These are phyloP conservation scores for Lepidostoma basale DNA, from an alignment of 1,140 invertebrate genomes.

Conservation along the genomic window DNA sequence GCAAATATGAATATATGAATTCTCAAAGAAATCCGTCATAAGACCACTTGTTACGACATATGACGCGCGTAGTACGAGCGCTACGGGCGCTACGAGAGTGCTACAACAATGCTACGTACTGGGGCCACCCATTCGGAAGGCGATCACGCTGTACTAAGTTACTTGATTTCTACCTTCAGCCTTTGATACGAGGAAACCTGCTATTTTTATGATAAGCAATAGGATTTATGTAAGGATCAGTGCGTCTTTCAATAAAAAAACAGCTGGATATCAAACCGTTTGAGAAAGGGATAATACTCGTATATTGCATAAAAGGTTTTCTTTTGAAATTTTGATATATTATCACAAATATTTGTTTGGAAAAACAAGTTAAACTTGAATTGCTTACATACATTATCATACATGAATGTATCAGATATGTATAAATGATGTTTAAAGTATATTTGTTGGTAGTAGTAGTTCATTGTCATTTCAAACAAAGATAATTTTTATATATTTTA, in stretches of 20 bases:
- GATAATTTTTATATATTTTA: too few relatives aligned
- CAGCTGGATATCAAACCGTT: too few relatives aligned
- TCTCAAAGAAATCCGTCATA: conserved; percentile 32
- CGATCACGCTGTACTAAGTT: conserved; percentile 10
- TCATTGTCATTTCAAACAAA: too few relatives aligned
- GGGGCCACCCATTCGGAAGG: conserved; percentile 27
- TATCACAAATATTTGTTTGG: too few relatives aligned
- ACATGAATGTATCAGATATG: background rate
- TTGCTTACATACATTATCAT: background rate
- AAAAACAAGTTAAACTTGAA: too few relatives aligned
- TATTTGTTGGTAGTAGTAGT: too few relatives aligned
- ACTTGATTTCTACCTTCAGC: conserved; percentile 8
- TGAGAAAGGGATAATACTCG: too few relatives aligned
- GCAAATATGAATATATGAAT: conserved; percentile 30
- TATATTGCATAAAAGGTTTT: too few relatives aligned
- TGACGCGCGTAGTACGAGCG: conserved; percentile 18
- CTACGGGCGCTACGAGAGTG: background rate
- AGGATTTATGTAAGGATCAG: background rate
- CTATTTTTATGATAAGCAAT: background rate
- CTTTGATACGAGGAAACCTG: background rate
- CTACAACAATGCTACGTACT: background rate
- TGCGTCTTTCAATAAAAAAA: background rate
- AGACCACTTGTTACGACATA: conserved; percentile 29
- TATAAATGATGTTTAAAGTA: too few relatives aligned
- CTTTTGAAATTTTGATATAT: too few relatives aligned